Percentiles rank a stretch among this genome's conserved stretches.
These are phyloP conservation scores for Malaclemys terrapin DNA, from an alignment of 2,113 vertebrate genomes.

Conservation along the genomic window DNA sequence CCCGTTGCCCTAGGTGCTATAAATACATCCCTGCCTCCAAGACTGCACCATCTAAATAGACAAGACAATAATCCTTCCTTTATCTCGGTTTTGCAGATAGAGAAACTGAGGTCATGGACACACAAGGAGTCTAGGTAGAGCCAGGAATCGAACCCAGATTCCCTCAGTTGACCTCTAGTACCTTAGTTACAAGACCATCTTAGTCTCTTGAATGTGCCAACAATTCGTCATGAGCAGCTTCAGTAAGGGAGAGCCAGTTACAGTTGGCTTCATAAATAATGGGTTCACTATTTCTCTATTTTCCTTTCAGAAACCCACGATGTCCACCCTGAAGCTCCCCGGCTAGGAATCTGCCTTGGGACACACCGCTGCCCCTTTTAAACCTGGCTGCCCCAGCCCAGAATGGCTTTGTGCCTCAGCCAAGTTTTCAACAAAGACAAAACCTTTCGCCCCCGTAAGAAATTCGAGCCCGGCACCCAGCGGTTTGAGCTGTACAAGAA, in stretches of 20 bases:
- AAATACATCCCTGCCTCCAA: not conserved
- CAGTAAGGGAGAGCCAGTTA: rapidly evolving
- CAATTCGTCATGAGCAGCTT: rapidly evolving
- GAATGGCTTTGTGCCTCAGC: constrained; percentile 95
- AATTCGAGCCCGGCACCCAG: constrained; percentile 95
- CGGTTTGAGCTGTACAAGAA: constrained; percentile 97
- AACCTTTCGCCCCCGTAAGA: constrained; percentile 94
- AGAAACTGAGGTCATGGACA: not conserved
- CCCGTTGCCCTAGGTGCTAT: not conserved
- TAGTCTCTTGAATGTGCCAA: not conserved
- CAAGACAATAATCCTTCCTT: not conserved
- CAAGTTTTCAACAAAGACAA: constrained; percentile 99
- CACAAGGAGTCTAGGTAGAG: not conserved
- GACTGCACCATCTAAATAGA: not conserved
- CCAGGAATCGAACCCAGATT: not conserved
- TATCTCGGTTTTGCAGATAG: not conserved
- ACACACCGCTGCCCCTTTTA: not conserved
- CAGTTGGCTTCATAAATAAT: not conserved
- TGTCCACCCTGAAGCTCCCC: constrained; percentile 23
- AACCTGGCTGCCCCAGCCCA: constrained; percentile 13
- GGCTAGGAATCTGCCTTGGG: constrained; percentile 15
- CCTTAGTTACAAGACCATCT: not conserved
- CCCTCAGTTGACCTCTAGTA: not conserved
- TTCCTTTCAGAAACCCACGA: constrained; percentile 36
- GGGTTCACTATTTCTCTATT: not conserved